Base-by-base conservation (phyloP, 1,140 invertebrate species). In the Procambarus virginalis region DNA sequence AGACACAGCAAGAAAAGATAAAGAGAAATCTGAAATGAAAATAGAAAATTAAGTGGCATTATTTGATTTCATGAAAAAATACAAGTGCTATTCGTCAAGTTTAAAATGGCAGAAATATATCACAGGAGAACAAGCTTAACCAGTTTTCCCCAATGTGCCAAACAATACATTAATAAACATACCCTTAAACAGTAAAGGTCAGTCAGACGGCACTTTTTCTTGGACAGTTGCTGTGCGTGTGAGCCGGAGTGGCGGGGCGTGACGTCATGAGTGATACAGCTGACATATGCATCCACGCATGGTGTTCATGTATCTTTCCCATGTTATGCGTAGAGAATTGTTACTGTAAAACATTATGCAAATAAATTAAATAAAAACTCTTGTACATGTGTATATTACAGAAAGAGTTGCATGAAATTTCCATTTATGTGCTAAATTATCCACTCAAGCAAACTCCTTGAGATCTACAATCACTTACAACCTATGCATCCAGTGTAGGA, bases 261-360 rank as follows among this genome's bases (percentile, higher is more conserved):
- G 86, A 22, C 80, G 86, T 89, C 86, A 89, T 2, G 86, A 89
- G 70, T 89, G 86, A 49, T 89, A 89, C 68, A 89, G 46, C 86
- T 89, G 86, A 20, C 68, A 58, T 46, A 89, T 48, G 14, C 86
- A 89, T 34, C 82, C 80, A n/a, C 86, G 68, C 86, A 89, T 89
- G 20, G 86, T 89, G 86, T 82, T 89, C 86, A 89, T 89, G 80
- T 89, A 89, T 5, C 86, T 55, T 51, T 89, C 80, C 86, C 86
- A 89, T 0, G 86, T 89, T 45, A 34, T 60, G 3, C 80, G 86
- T 8, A 89, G 78, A 20, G 79, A 64, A 68, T 83, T 79, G 55
- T 83, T 70, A 76, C 86, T 89, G 73, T 20, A 64, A 49, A 70
- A 6, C 8, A 20, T 34, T 73, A 34, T 34, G 10, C 20, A 73